Conservation (phyloP, 2,888 invertebrate genomes). For the Diachrysia chrysitis region DNA sequence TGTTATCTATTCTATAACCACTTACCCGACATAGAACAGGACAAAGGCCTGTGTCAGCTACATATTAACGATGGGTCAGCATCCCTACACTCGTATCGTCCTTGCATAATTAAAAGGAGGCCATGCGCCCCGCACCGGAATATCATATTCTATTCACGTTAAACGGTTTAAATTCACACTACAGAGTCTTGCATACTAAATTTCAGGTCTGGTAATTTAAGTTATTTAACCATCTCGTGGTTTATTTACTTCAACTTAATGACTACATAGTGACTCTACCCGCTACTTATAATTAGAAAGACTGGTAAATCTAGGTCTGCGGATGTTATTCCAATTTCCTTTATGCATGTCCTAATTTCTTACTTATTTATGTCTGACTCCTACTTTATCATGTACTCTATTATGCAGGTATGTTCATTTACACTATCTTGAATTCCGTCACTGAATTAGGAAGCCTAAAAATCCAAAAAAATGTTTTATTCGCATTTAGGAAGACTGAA, state of each 20-base stretch:
- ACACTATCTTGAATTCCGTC: no score
- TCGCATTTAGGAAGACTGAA: no score
- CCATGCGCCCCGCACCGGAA: conserved; percentile 12
- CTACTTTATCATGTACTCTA: neutral
- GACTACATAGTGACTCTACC: neutral
- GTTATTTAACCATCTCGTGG: neutral
- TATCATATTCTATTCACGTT: conserved; percentile 33
- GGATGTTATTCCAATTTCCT: conserved; percentile 42
- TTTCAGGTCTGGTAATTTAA: conserved; percentile 18
- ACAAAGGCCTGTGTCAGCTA: neutral
- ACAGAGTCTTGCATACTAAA: conserved; percentile 13
- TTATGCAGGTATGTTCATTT: neutral
- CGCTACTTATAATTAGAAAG: conserved; percentile 18
- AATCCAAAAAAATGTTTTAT: no score
- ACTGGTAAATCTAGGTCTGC: conserved; percentile 7
- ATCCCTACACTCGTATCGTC: conserved; percentile 14
- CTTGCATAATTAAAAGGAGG: conserved; percentile 45
- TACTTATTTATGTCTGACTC: neutral
- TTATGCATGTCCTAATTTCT: conserved; percentile 30
- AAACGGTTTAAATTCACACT: conserved; percentile 35
- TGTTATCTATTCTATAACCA: neutral
- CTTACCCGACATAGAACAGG: neutral
- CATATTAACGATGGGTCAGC: conserved; percentile 37
- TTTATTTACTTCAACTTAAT: conserved; percentile 6
- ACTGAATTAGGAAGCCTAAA: no score